These are phyloP conservation scores for Mimas tiliae DNA, from an alignment of 2,888 invertebrate genomes.

Conservation along the genomic window DNA sequence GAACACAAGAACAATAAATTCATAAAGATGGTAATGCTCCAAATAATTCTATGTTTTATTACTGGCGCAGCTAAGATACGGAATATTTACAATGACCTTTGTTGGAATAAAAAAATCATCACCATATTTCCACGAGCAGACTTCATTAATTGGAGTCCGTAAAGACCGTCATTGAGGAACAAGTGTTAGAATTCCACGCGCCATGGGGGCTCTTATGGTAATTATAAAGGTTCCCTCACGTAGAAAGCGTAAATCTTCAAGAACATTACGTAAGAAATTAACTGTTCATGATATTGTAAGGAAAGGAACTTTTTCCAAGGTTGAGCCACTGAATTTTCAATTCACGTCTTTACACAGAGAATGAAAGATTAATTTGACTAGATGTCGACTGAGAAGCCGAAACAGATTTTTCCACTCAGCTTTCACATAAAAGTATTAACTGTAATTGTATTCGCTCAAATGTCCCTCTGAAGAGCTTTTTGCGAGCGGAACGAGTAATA, in stretches of 20 bases:
- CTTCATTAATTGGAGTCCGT: slow-evolving; percentile 6
- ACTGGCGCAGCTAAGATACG: neutral
- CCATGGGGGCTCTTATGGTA: slow-evolving; percentile 19
- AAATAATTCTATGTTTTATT: slow-evolving; percentile 4
- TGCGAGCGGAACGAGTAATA: slow-evolving; percentile 42
- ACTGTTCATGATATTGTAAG: slow-evolving; percentile 17
- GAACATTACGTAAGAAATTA: slow-evolving; percentile 6
- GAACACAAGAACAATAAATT: slow-evolving; percentile 9
- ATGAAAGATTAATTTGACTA: slow-evolving; percentile 33
- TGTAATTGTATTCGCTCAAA: slow-evolving; percentile 43
- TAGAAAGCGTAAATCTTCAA: slow-evolving; percentile 3
- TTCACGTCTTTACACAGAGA: neutral
- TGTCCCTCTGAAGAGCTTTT: slow-evolving; percentile 43
- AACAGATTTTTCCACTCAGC: slow-evolving; percentile 30
- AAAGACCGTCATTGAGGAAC: neutral
- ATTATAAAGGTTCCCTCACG: slow-evolving; percentile 18
- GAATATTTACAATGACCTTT: neutral
- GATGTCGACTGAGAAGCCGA: neutral
- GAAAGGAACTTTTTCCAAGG: slow-evolving; percentile 1
- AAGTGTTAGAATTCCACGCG: slow-evolving; percentile 2
- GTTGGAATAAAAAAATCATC: slow-evolving; percentile 11
- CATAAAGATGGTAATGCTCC: neutral
- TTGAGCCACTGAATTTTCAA: neutral
- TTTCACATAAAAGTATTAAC: slow-evolving; percentile 43
- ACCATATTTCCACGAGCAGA: slow-evolving; percentile 1